Evolutionary conservation across 35 echinoderm and acorn worm genomes (phyloP), one percentile per base, ranked within the genome.

Genomic region (Acanthaster planci): DNA sequence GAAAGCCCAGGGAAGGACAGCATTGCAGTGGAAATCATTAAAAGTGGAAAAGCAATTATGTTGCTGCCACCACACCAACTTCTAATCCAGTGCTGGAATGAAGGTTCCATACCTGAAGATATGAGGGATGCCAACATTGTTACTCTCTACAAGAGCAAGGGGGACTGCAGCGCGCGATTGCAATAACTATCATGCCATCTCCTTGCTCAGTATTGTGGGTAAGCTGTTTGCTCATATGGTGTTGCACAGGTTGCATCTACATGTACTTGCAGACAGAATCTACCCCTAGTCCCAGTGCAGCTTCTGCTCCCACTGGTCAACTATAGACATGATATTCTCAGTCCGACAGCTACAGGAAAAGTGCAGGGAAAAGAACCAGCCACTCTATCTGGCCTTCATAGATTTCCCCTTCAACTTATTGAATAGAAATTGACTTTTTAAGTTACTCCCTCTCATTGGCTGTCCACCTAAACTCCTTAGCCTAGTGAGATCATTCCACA

Each of bases 141-240:
- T 16, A 77, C 78, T 17, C 85, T 90, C 6, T 94, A 68, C 77
- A 90, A 94, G 51, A 89, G 82, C 59, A 90, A 90, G 78, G 87
- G 92, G 10, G 82, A 85, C 39, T 40, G 82, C 35, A 72, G 76
- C 18, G 87, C n/a, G n/a, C n/a, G n/a, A 90, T 21, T 94, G 87
- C 38, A 90, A 94, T 84, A 94, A 90, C 54, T 84, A 76, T 59
- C 60, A 80, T 26, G 87, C 79, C 12, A 89, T 84, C 16, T 89
- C 80, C 60, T 36, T 90, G 5, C 75, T 85, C 9, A 79, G 51
- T 67, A 81, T 80, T 42, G 39, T 76, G 17, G 55, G 90, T 5
- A 87, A 87, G 47, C 39, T 64, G 8, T 80, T 87, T 29, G 90
- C 90, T 15, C 51, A 59, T 26, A 78, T 90, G 26, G 39, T 90